phyloP scores from a whole-genome alignment of 2,888 invertebrate species.

The Fabriciana adippe region DNA sequence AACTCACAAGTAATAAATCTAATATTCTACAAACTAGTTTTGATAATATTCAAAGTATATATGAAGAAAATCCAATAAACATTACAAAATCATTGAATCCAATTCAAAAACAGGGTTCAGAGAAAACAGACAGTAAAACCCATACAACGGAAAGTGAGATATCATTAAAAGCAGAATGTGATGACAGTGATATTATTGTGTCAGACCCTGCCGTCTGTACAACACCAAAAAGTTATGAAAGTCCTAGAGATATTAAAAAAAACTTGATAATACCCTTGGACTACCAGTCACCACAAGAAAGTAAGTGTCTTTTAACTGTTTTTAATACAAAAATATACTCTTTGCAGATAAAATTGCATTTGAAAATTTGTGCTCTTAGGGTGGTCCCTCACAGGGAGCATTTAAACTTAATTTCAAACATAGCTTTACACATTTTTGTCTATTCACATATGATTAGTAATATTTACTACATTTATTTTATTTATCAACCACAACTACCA shows the following conservation, averaged over 20 bases:
- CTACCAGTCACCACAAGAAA: conserved; percentile 74
- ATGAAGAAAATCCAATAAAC: conserved; percentile 67
- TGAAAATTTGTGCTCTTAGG: neutral
- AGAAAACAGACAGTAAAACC: conserved; percentile 58
- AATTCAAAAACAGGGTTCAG: conserved; percentile 50
- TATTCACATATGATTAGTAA: too few species aligned
- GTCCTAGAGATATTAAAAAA: conserved; percentile 62
- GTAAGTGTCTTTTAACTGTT: conserved; percentile 57
- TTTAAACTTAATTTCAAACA: too few species aligned
- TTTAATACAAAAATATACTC: neutral
- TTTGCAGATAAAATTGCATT: conserved; percentile 7
- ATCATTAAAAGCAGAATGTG: conserved; percentile 75
- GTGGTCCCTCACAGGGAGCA: too few species aligned
- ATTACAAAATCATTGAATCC: conserved; percentile 60
- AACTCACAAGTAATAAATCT: conserved; percentile 54
- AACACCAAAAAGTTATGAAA: conserved; percentile 65
- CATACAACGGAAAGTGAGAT: conserved; percentile 54
- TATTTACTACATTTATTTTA: too few species aligned
- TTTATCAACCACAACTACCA: neutral
- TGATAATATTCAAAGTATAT: conserved; percentile 64
- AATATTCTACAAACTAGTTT: conserved; percentile 59
- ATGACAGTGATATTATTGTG: conserved; percentile 74
- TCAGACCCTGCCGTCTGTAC: conserved; percentile 72
- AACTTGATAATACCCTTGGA: conserved; percentile 60
- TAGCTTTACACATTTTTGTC: too few species aligned